Conservation (phyloP, 2,888 invertebrate species). For the Scelioninae gen. 1 region DNA sequence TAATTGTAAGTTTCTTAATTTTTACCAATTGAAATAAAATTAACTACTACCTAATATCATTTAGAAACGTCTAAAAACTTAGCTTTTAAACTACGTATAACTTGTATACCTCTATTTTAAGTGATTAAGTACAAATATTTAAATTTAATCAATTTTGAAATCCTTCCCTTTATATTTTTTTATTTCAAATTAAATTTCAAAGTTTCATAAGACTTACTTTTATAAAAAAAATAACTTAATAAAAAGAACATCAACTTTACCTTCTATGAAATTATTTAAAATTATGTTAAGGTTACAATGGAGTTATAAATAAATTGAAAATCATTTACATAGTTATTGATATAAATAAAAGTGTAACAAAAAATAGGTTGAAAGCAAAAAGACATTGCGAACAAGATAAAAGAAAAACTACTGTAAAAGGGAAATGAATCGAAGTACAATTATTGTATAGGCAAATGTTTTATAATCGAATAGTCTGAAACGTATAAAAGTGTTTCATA, state of each 20-base stretch:
- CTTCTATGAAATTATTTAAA: not conserved
- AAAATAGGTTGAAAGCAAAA: conserved; percentile 14
- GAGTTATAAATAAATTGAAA: conserved; percentile 25
- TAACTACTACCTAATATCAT: no score
- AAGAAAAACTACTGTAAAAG: conserved; percentile 30
- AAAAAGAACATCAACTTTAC: not conserved
- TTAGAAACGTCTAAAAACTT: no score
- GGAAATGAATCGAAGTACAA: conserved; percentile 37
- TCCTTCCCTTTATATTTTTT: no score
- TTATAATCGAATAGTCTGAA: conserved; percentile 37
- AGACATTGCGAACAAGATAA: conserved; percentile 26
- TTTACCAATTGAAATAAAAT: no score
- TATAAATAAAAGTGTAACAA: conserved; percentile 8
- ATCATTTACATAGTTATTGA: conserved; percentile 7
- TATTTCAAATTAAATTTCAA: no score
- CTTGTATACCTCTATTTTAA: no score
- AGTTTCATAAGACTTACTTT: not conserved
- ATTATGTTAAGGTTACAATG: conserved; percentile 17
- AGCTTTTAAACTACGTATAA: no score
- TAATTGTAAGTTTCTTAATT: no score
- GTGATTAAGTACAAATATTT: no score
- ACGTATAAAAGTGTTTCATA: conserved; percentile 39
- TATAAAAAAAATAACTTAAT: not conserved
- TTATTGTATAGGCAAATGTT: conserved; percentile 42
- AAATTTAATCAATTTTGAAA: no score